These are phyloP conservation scores for Acromyrmex echinatior DNA, from an alignment of 1,140 invertebrate species.

Conservation along the genomic window DNA sequence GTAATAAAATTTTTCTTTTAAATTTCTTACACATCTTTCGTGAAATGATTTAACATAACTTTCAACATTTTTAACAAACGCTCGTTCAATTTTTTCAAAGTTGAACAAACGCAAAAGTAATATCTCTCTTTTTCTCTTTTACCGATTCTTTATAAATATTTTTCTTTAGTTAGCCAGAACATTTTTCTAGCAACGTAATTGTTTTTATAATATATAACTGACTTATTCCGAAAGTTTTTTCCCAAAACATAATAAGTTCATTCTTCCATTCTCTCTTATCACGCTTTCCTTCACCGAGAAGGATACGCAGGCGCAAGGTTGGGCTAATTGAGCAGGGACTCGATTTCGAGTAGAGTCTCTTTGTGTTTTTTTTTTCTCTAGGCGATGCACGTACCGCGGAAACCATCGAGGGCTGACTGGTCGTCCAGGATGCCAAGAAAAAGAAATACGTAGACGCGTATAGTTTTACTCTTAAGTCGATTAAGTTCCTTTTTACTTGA, in stretches of 20 bases:
- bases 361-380: slow-evolving; percentile 76
- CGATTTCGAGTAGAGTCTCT: slow-evolving; percentile 79
- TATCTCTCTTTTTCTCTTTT: not conserved
- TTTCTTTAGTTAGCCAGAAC: not conserved
- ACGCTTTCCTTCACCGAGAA: not conserved
- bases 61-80: not conserved
- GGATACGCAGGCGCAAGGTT: slow-evolving; percentile 71
- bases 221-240: not conserved
- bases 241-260: slow-evolving; percentile 24
- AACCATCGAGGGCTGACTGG: slow-evolving; percentile 67
- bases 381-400: slow-evolving; percentile 80
- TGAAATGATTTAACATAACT: not conserved
- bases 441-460: slow-evolving; percentile 51
- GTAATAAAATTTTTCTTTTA: not conserved
- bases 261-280: not conserved
- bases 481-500: slow-evolving; percentile 61
- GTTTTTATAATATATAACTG: not conserved
- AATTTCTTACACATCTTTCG: not conserved
- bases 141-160: not conserved
- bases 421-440: slow-evolving; percentile 65
- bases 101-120: not conserved
- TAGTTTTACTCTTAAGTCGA: slow-evolving; percentile 71
- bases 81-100: not conserved
- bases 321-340: slow-evolving; percentile 83
- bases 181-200: not conserved